phyloP scores from a whole-genome alignment of 2,797 vertebrate species.

The Enteromius afrohamiltoni region DNA sequence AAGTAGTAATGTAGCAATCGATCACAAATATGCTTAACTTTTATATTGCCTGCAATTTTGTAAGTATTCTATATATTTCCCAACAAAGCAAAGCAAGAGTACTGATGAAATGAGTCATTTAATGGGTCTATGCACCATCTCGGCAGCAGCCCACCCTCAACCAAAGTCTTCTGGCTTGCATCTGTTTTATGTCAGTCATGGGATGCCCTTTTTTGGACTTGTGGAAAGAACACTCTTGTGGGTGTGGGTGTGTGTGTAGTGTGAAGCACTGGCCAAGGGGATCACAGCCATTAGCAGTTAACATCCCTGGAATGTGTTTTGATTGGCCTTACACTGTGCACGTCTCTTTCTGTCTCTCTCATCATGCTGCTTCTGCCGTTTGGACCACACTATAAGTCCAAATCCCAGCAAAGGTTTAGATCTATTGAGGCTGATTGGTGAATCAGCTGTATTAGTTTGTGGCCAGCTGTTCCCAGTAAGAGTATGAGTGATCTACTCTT shows the following conservation, averaged over 20 bases:
- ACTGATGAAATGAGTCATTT: not conserved
- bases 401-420: slow-evolving; percentile 6
- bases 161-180: not conserved
- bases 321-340: slow-evolving; percentile 59
- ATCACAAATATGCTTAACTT: not conserved
- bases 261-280: slow-evolving; percentile 15
- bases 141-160: not conserved
- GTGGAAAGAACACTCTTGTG: slow-evolving; percentile 37
- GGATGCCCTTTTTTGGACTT: slow-evolving; percentile 80
- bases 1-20: not conserved
- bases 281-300: slow-evolving; percentile 25
- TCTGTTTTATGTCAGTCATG: slow-evolving; percentile 5
- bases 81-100: not conserved
- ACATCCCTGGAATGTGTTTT: slow-evolving; percentile 61
- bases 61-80: not conserved
- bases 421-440: not conserved
- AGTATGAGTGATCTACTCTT: not conserved
- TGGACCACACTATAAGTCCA: slow-evolving; percentile 43
- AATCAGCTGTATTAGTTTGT: not conserved
- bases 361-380: slow-evolving; percentile 46
- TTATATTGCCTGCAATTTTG: not conserved
- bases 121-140: not conserved
- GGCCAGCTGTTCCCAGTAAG: not conserved
- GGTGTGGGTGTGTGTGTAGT: slow-evolving; percentile 61
- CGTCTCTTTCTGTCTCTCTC: slow-evolving; percentile 24